phyloP scores from a whole-genome alignment of 1,140 invertebrate genomes.

The Heliothis subflexa region DNA sequence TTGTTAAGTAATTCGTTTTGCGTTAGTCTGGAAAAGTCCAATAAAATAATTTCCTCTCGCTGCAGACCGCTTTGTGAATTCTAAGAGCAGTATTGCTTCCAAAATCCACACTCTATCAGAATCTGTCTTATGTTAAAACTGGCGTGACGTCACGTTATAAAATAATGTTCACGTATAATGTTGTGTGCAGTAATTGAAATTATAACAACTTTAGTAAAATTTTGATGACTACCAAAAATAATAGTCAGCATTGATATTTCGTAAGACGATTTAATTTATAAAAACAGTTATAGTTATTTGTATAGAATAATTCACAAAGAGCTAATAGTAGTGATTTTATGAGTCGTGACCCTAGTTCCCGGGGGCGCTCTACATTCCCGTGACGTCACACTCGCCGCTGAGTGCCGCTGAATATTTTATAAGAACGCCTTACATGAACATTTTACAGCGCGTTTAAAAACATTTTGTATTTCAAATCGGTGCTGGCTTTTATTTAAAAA shows the following conservation, averaged over 20 bases:
- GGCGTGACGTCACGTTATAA: no score
- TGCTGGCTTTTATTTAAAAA: not conserved
- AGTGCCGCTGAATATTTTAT: slow-evolving; percentile 41
- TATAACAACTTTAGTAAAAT: no score
- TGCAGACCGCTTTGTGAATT: no score
- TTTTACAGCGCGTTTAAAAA: slow-evolving; percentile 22
- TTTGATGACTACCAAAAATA: not conserved
- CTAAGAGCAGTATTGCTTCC: no score
- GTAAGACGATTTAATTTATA: not conserved
- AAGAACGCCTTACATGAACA: not conserved
- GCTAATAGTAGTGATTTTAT: not conserved
- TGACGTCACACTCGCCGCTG: slow-evolving; percentile 19
- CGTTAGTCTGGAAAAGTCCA: no score
- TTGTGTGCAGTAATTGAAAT: no score
- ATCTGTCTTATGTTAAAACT: no score
- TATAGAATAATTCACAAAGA: slow-evolving; percentile 1
- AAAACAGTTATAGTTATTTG: not conserved
- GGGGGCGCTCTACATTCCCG: slow-evolving; percentile 10
- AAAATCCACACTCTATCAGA: no score
- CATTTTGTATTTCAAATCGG: slow-evolving; percentile 20
- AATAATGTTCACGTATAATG: no score
- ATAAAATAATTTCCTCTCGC: no score
- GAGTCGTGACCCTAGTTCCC: slow-evolving; percentile 1
- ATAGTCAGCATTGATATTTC: not conserved
- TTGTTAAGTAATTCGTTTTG: not conserved